Conservation (phyloP, 2,797 vertebrate species). For the Crenuchus spilurus region DNA sequence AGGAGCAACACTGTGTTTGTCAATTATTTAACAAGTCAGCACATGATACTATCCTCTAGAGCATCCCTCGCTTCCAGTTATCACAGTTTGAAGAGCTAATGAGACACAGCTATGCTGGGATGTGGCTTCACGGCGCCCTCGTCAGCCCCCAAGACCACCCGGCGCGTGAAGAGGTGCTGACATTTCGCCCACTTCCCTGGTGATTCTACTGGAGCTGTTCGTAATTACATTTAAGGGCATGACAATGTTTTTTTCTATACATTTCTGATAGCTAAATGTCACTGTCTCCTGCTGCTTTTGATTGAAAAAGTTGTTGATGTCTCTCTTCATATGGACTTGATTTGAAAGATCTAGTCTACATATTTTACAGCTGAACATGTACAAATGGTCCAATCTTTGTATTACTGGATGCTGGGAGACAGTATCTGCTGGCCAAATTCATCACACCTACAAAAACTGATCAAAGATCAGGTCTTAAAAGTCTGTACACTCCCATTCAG, state of each 20-base stretch:
- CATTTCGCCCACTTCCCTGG: constrained; percentile 51
- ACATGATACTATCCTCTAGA: not conserved
- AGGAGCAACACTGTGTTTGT: not conserved
- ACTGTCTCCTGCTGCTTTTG: constrained; percentile 40
- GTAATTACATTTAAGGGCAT: constrained; percentile 55
- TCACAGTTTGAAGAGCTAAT: constrained; percentile 39
- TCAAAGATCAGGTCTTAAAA: no score
- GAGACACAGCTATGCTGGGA: constrained; percentile 29
- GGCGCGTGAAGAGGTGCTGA: constrained; percentile 44
- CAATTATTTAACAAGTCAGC: constrained; percentile 37
- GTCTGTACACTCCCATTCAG: no score
- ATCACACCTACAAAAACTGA: no score
- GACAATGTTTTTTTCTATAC: constrained; percentile 48
- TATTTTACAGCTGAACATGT: not conserved
- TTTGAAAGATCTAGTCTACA: not conserved
- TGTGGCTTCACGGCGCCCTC: constrained; percentile 7
- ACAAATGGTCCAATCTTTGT: not conserved
- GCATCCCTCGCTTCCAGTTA: constrained; percentile 5
- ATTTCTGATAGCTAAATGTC: constrained; percentile 55
- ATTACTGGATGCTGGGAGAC: not conserved
- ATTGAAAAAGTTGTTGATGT: not conserved
- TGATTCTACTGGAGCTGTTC: constrained; percentile 35
- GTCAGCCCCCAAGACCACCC: constrained; percentile 31
- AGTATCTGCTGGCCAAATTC: no score
- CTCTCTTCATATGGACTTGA: not conserved